phyloP scores from a whole-genome alignment of 1,140 invertebrate genomes.

The Drosophila ohnishii region DNA sequence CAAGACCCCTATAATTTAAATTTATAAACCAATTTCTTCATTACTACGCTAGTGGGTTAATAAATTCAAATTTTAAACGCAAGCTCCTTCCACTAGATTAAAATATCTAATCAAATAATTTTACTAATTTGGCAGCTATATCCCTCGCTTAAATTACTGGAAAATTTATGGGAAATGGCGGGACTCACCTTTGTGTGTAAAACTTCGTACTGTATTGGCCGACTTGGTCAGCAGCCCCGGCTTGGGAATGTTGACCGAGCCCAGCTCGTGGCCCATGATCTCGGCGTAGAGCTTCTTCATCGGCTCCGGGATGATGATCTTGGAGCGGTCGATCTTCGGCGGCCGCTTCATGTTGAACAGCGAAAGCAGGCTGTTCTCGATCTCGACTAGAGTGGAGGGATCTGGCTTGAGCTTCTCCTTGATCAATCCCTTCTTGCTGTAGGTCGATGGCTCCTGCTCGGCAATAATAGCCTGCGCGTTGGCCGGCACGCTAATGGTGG shows the following conservation, averaged over 20 bases:
- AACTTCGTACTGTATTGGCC: constrained; percentile 94
- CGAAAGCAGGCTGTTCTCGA: constrained; percentile 88
- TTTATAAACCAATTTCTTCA: neutral
- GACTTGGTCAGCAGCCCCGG: constrained; percentile 87
- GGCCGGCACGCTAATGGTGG: constrained; percentile 54
- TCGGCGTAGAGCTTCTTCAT: constrained; percentile 90
- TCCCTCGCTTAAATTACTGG: neutral
- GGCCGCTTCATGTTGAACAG: constrained; percentile 89
- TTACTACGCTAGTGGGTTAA: neutral
- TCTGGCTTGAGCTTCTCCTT: constrained; percentile 78
- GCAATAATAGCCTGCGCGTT: constrained; percentile 63
- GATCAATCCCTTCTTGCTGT: constrained; percentile 76
- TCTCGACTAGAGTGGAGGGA: constrained; percentile 83
- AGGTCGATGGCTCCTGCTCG: constrained; percentile 72
- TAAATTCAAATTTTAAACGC: neutral
- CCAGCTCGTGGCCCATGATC: constrained; percentile 85
- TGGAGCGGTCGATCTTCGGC: constrained; percentile 83
- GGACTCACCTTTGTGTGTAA: constrained; percentile 89
- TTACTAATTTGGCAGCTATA: neutral
- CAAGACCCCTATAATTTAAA: neutral
- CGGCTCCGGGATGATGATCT: constrained; percentile 88
- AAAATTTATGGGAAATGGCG: neutral
- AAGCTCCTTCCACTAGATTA: neutral
- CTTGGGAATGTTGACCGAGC: constrained; percentile 87
- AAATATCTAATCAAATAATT: neutral